Evolutionary conservation across 2,888 invertebrate genomes (phyloP), one percentile per base, ranked within the genome.

Genomic region (Limenitis camilla): DNA sequence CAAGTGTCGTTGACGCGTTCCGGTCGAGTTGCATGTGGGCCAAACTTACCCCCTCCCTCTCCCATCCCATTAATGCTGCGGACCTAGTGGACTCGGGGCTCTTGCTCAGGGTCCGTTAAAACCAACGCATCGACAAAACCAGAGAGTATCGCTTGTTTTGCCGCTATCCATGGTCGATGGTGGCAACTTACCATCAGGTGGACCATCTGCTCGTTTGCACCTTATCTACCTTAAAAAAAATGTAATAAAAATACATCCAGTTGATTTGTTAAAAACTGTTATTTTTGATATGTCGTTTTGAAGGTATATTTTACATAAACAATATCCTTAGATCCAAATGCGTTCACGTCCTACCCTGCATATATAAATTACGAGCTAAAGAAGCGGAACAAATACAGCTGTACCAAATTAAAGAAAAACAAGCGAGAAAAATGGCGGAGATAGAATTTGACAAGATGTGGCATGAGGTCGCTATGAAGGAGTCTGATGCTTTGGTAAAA

Each of bases 341-440:
- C 69, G 89, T 64, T 58, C 89, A 69, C 69, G 74, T 71, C 1
- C 80, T 63, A 6, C 81, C 63, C 0, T 78, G 79, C 54, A 69
- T 86, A 10, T 63, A 66, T 41, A 82, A 88, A 57, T 67, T 87
- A 36, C 81, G 88, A 8, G 78, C 88, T 0, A 78, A 82, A 33
- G 89, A 91, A 56, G 80, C 86, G 0, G 84, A 90, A 61, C 73
- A 86, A 40, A 76, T 85, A 4, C 91, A 91, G 58, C 71, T 90
- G 43, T 89, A 89, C 61, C 92, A 92, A 74, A 91, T 92, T 36
- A 77, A 76, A 45, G 91, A 92, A 69, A 91, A 91, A 52, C 74
- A 88, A 60, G 79, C 89, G 0, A 76, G 74, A 52, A 80, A 81
- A 49, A 74, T 84, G 72, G 81, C 88, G 0, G 90, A 91, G 60